Conservation (phyloP, 1,140 invertebrate genomes). For the Drosophila teissieri region DNA sequence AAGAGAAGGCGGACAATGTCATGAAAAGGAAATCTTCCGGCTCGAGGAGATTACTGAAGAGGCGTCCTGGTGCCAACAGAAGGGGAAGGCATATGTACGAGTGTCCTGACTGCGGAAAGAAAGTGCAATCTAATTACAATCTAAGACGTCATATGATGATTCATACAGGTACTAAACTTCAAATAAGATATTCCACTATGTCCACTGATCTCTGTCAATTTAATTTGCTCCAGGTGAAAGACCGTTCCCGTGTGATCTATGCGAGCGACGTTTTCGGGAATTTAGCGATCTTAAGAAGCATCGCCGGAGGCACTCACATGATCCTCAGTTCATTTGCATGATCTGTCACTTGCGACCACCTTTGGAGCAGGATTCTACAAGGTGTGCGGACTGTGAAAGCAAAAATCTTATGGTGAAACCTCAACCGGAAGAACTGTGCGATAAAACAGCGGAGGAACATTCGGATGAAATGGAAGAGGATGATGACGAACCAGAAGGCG, state of each 20-base stretch:
- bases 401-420: slow-evolving; percentile 67
- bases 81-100: slow-evolving; percentile 68
- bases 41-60: slow-evolving; percentile 32
- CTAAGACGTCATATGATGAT: slow-evolving; percentile 83
- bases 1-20: slow-evolving; percentile 10
- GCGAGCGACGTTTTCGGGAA: slow-evolving; percentile 87
- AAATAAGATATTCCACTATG: background rate
- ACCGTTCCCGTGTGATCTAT: slow-evolving; percentile 85
- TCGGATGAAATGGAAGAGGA: slow-evolving; percentile 14
- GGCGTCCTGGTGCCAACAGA: slow-evolving; percentile 52
- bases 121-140: slow-evolving; percentile 82
- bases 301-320: slow-evolving; percentile 85
- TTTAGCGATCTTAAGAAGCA: slow-evolving; percentile 86
- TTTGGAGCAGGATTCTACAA: slow-evolving; percentile 70
- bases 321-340: slow-evolving; percentile 87
- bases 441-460: slow-evolving; percentile 5
- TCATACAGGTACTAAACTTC: slow-evolving; percentile 66
- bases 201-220: background rate
- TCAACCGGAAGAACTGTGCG: slow-evolving; percentile 15
- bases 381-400: slow-evolving; percentile 70
- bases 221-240: slow-evolving; percentile 69
- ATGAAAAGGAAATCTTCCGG: slow-evolving; percentile 28
- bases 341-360: slow-evolving; percentile 67
- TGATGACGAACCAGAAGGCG: slow-evolving; percentile 11
- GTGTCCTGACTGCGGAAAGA: slow-evolving; percentile 77